Evolutionary conservation across 1,140 invertebrate genomes (phyloP).

Genomic region (Drosophila albomicans): DNA sequence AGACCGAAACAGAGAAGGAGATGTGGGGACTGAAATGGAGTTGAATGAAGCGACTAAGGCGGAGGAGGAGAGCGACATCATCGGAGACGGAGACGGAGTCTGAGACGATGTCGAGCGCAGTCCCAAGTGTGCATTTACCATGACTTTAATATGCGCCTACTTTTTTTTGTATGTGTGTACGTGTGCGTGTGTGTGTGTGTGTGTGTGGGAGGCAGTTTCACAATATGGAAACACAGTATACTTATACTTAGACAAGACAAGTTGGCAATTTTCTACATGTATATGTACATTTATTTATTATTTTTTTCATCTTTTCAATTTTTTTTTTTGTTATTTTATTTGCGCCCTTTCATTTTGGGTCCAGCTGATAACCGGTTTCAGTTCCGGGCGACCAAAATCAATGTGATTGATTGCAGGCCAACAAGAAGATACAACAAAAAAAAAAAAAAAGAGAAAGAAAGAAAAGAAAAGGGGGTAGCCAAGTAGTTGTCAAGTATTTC

Average conservation of each 20-base stretch:
- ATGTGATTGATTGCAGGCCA: constrained; percentile 61
- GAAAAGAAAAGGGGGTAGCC: not conserved
- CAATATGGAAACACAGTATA: not conserved
- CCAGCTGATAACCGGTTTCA: constrained; percentile 41
- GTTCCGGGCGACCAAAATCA: constrained; percentile 6
- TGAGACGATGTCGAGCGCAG: constrained; percentile 11
- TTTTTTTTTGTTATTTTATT: not conserved
- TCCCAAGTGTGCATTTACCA: constrained; percentile 75
- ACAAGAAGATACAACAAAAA: not conserved
- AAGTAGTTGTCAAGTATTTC: not conserved
- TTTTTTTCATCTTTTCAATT: too few relatives aligned
- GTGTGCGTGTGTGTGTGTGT: constrained; percentile 8
- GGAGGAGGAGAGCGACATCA: not conserved
- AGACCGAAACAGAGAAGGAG: too few relatives aligned
- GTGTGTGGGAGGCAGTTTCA: not conserved
- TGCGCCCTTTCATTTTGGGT: constrained; percentile 37
- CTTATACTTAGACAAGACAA: constrained; percentile 14
- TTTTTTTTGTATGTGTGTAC: not conserved
- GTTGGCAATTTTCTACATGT: constrained; percentile 24
- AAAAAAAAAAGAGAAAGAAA: not conserved
- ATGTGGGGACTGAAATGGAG: not conserved
- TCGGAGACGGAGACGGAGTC: not conserved
- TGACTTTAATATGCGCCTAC: constrained; percentile 35
- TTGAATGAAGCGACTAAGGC: too few relatives aligned
- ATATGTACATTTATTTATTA: too few relatives aligned